phyloP scores from a whole-genome alignment of 2,888 invertebrate species.

The Nomada fabriciana region DNA sequence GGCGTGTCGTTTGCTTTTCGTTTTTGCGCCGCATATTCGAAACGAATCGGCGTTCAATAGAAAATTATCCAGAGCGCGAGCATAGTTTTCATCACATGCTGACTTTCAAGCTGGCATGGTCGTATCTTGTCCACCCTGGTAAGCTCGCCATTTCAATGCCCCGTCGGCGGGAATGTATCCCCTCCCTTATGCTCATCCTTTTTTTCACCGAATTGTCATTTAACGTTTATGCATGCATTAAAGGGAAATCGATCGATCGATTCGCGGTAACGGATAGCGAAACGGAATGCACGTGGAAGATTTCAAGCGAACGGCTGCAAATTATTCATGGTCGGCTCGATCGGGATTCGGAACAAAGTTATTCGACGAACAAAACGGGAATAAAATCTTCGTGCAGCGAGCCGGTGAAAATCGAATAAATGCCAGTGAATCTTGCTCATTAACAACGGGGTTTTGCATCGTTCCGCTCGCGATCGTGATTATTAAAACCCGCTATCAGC shows the following conservation, averaged over 20 bases:
- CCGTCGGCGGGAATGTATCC: constrained; percentile 20
- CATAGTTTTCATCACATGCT: constrained; percentile 7
- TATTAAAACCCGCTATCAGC: background rate
- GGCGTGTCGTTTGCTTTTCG: background rate
- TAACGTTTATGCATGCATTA: constrained; percentile 47
- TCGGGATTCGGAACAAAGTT: constrained; percentile 35
- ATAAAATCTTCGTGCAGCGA: constrained; percentile 37
- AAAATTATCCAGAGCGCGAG: background rate
- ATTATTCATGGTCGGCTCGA: constrained; percentile 52
- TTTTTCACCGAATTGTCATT: constrained; percentile 25
- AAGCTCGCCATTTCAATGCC: constrained; percentile 29
- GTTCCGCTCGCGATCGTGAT: background rate
- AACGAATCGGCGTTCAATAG: constrained; percentile 7
- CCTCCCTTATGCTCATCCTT: background rate
- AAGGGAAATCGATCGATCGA: constrained; percentile 39
- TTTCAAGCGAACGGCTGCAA: constrained; percentile 17
- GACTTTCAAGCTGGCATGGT: constrained; percentile 13
- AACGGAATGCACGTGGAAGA: constrained; percentile 11
- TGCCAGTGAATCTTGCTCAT: constrained; percentile 23
- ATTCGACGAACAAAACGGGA: constrained; percentile 38
- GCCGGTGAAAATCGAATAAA: constrained; percentile 34
- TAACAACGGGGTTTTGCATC: background rate
- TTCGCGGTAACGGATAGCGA: constrained; percentile 39
- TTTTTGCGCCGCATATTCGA: background rate
- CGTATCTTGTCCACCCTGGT: constrained; percentile 15